phyloP scores from a whole-genome alignment of 2,797 vertebrate species.

The Esox lucius region DNA sequence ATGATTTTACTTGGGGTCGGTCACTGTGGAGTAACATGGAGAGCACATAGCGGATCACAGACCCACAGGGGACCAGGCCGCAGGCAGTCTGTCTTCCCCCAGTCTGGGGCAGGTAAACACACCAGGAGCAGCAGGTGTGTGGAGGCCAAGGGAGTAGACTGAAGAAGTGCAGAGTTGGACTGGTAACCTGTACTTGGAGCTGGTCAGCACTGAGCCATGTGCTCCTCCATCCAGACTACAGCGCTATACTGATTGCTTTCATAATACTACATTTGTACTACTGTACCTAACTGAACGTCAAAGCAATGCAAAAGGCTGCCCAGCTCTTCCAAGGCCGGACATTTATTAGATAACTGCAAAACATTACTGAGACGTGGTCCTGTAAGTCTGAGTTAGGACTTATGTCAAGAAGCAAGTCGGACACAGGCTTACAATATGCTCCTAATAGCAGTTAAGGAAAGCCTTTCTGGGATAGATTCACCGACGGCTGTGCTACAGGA shows the following conservation, averaged over 20 bases:
- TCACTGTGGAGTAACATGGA: slow-evolving; percentile 7
- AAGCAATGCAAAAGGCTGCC: not conserved
- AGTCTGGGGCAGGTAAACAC: slow-evolving; percentile 1
- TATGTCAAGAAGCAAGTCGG: not conserved
- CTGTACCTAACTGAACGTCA: not conserved
- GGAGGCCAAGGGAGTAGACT: not conserved
- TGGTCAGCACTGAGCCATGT: slow-evolving; percentile 1
- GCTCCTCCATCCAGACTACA: not conserved
- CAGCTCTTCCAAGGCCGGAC: not conserved
- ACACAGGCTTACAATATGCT: not conserved
- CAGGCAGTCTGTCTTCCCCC: not conserved
- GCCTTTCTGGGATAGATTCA: no score
- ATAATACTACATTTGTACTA: not conserved
- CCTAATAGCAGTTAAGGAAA: not conserved
- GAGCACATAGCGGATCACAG: not conserved
- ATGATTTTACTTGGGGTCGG: slow-evolving; percentile 16
- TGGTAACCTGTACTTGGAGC: slow-evolving; percentile 4
- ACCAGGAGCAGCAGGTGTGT: not conserved
- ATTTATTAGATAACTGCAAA: not conserved
- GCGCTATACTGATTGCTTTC: not conserved
- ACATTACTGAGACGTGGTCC: not conserved
- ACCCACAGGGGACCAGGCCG: not conserved
- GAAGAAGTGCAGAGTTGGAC: not conserved
- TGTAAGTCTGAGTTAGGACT: not conserved
- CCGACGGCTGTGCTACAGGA: no score